A percentile compares a stretch with the other conserved stretches of the same genome.
phyloP scores from a whole-genome alignment of 2,888 invertebrate species.

The Mesochorus sp. region DNA sequence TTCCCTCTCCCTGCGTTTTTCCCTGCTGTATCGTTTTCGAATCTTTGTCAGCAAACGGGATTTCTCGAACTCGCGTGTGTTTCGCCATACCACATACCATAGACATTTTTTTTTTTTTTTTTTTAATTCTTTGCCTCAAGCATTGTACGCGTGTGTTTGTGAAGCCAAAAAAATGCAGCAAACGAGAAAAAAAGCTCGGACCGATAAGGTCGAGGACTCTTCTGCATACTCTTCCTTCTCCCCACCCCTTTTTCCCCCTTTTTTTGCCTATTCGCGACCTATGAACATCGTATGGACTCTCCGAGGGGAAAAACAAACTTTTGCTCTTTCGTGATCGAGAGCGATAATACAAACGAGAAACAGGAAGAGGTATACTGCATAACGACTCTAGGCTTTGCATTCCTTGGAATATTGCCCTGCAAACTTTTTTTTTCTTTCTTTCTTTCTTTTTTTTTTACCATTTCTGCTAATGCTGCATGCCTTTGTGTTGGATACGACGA shows the following conservation, averaged over 20 bases:
- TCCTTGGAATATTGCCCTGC: neutral
- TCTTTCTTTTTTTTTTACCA: no score
- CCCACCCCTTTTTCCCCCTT: conserved; percentile 5
- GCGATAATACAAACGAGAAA: conserved; percentile 63
- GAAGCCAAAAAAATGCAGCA: conserved; percentile 49
- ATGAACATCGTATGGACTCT: conserved; percentile 68
- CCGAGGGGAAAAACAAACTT: conserved; percentile 65
- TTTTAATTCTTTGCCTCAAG: neutral
- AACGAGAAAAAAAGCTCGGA: conserved; percentile 74
- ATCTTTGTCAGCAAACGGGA: conserved; percentile 74
- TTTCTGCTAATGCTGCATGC: no score
- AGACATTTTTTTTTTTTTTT: conserved; percentile 1
- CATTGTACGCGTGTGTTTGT: no score
- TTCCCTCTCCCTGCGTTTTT: neutral
- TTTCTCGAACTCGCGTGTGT: conserved; percentile 76
- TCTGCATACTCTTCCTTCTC: conserved; percentile 30
- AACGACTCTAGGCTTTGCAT: conserved; percentile 1
- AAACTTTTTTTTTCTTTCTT: no score
- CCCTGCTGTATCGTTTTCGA: conserved; percentile 71
- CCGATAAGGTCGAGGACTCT: conserved; percentile 69
- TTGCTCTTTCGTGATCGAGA: conserved; percentile 67
- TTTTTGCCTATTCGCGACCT: conserved; percentile 26
- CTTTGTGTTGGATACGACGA: no score
- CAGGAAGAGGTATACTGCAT: neutral
- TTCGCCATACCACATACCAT: conserved; percentile 70